Percentiles rank a stretch among this genome's conserved stretches.
Evolutionary conservation across 2,888 invertebrate genomes (phyloP).

Genomic region (Zonitis immaculata): DNA sequence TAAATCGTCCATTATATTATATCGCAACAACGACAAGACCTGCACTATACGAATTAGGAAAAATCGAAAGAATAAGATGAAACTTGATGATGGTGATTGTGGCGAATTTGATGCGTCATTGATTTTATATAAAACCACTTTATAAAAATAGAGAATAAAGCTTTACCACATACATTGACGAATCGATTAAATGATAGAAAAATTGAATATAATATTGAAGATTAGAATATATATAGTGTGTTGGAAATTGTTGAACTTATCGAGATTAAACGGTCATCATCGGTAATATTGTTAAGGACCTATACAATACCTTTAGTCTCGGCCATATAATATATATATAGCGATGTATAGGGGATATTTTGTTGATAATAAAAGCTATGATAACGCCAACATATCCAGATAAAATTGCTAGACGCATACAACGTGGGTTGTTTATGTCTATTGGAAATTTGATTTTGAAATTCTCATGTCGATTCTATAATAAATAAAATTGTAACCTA

Average conservation of each 20-base stretch:
- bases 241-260: background rate
- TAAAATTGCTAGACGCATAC: background rate
- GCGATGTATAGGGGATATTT: background rate
- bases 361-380: background rate
- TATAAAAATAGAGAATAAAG: no score
- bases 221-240: no score
- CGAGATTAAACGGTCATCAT: background rate
- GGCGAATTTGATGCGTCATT: background rate
- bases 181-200: no score
- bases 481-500: no score
- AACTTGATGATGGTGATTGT: background rate
- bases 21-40: background rate
- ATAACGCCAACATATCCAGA: background rate
- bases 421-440: no score
- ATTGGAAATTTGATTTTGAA: no score
- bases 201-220: no score
- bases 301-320: background rate
- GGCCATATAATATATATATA: no score
- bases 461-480: no score
- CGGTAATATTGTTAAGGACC: background rate
- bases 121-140: background rate
- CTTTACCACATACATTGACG: no score
- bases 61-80: no score
- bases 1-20: background rate
- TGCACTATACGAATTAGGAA: no score